These are phyloP conservation scores for Nymphicus hollandicus DNA, from an alignment of 2,113 vertebrate genomes.

Conservation along the genomic window DNA sequence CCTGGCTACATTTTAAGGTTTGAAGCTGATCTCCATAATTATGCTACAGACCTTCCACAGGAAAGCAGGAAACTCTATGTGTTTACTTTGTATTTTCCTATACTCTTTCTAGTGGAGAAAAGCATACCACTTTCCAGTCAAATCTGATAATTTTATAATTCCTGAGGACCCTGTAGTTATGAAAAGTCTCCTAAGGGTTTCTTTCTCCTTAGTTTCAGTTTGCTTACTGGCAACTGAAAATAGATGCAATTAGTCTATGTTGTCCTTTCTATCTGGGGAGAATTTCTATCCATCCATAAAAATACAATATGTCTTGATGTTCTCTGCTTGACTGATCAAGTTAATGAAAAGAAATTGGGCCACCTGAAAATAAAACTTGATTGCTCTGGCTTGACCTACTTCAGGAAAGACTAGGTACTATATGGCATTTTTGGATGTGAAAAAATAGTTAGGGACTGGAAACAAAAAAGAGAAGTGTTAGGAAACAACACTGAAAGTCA, in stretches of 20 bases:
- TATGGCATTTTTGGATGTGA: not conserved
- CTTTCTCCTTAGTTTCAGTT: not conserved
- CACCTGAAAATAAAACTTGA: constrained; percentile 26
- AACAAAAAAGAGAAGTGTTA: not conserved
- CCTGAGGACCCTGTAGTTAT: not conserved
- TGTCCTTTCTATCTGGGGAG: not conserved
- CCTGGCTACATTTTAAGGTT: not conserved
- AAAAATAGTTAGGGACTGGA: not conserved
- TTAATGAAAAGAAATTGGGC: constrained; percentile 16
- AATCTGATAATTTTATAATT: not conserved
- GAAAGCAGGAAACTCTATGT: not conserved
- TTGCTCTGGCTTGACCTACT: not conserved
- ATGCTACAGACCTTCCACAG: not conserved
- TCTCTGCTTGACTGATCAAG: not conserved
- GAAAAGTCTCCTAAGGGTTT: not conserved
- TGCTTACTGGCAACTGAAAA: not conserved
- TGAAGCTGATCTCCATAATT: not conserved
- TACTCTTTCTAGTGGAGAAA: not conserved
- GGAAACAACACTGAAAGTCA: not conserved
- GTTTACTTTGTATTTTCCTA: not conserved
- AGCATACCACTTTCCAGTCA: not conserved
- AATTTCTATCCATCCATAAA: not conserved
- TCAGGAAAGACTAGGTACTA: not conserved
- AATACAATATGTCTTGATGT: not conserved
- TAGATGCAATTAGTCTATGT: not conserved